Base-by-base conservation (phyloP, 2,888 invertebrate genomes). In the Diaphora mendica region DNA sequence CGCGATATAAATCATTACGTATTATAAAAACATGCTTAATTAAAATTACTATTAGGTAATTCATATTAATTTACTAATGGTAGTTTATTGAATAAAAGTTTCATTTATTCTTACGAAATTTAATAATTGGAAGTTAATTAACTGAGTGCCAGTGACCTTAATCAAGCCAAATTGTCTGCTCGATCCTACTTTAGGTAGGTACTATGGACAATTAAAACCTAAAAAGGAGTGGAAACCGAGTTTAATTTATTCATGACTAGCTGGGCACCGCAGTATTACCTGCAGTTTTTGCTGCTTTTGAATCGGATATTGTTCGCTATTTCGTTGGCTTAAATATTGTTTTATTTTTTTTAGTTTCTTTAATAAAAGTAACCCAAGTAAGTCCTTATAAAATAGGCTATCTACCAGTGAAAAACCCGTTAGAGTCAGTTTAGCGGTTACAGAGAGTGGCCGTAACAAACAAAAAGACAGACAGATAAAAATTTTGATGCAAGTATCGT, bases 61-160 rank as follows among this genome's bases (percentile, higher is more conserved):
- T 55, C 15, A 17, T 35, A n/a, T 35, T 68, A 55, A 68, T 68
- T 67, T 74, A 64, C 44, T 39, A 35, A 68, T 59, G 26, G 42
- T 26, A 75, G 73, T 55, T 78, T 72, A 73, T 80, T 68, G 73
- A 82, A 74, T 79, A 70, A 76, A 68, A 79, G 55, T 66, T 68
- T 71, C 33, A 73, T 74, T 76, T 74, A 64, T 71, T 51, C 74
- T 75, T 76, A 79, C 78, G 76, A 83, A 85, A 83, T 79, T 80
- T 71, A 82, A 73, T 80, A 80, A 65, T 82, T 82, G 82, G 75
- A 76, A 73, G 75, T 76, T 82, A 78, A 81, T 82, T 78, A 84
- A 78, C 74, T 70, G 74, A 75, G 79, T 83, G 84, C 79, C 86
- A 84, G 87, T 89, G 88, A 88, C 89, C 87, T 86, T 87, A 89